These are phyloP conservation scores for Protophormia terraenovae DNA, from an alignment of 2,888 invertebrate species.

Conservation along the genomic window DNA sequence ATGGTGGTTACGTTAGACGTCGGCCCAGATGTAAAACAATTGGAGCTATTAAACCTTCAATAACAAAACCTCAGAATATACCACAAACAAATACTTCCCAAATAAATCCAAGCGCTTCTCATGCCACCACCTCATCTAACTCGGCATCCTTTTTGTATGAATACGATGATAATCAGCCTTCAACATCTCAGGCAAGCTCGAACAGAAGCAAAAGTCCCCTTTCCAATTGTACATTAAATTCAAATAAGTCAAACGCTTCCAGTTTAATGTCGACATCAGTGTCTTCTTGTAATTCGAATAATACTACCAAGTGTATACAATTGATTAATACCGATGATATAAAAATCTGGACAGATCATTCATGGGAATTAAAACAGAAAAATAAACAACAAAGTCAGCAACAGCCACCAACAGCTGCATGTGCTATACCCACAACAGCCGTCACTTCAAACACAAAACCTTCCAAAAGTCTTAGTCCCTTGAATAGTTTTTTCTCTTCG, in stretches of 20 bases:
- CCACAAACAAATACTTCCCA: background rate
- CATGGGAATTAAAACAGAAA: slow-evolving; percentile 64
- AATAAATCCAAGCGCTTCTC: background rate
- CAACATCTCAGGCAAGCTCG: slow-evolving; percentile 62
- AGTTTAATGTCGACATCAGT: slow-evolving; percentile 60
- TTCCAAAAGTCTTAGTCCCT: slow-evolving; percentile 72
- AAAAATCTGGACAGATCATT: slow-evolving; percentile 80
- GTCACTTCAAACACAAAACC: slow-evolving; percentile 43
- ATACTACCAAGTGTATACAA: slow-evolving; percentile 71
- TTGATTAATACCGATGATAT: slow-evolving; percentile 80
- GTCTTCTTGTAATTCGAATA: slow-evolving; percentile 54
- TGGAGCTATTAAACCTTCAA: slow-evolving; percentile 77
- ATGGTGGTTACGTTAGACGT: slow-evolving; percentile 12
- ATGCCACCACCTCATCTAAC: slow-evolving; percentile 26
- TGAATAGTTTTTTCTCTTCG: slow-evolving; percentile 75
- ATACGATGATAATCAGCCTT: slow-evolving; percentile 62
- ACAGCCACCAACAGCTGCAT: slow-evolving; percentile 37
- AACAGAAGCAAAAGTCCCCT: slow-evolving; percentile 52
- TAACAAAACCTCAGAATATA: slow-evolving; percentile 20
- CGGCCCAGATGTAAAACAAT: slow-evolving; percentile 80
- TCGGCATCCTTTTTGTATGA: slow-evolving; percentile 47
- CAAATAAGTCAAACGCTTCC: slow-evolving; percentile 67
- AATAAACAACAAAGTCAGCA: slow-evolving; percentile 22
- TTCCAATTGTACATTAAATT: slow-evolving; percentile 67
- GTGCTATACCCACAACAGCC: slow-evolving; percentile 37